Base-by-base conservation (phyloP, 2,113 vertebrate genomes). In the Phyllostomus discolor region DNA sequence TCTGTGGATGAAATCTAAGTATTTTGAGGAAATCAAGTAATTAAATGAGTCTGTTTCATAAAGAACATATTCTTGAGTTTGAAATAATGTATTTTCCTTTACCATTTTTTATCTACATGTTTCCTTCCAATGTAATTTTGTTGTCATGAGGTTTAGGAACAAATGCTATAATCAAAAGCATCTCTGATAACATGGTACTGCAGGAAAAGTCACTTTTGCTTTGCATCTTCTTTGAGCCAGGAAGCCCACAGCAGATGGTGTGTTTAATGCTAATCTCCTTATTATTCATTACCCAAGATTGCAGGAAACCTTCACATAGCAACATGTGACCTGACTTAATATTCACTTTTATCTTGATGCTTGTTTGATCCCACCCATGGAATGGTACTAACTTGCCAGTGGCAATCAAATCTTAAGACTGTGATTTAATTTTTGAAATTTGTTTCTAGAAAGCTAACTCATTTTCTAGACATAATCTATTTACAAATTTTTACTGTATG, bases 191-290 rank as follows among this genome's bases (percentile, higher is more conserved):
- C 52, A 86, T 89, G 46, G 8, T 52, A 88, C 83, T 76, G 91
- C 48, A 84, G 82, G 91, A 88, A 94, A 94, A 95, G 76, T 95
- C 89, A 82, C 59, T 76, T 97, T 96, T 91, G 62, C 66, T 87
- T 35, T 88, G 35, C 57, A 26, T 81, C 76, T 87, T 90, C 88
- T 86, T 67, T 52, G 83, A 94, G 64, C 90, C 10, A 67, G 73
- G 93, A 91, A 95, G 66, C 75, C 43, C 64, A 78, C 66, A 93
- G 38, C 86, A 97, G 96, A 95, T 97, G 88, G 93, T 62, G 28
- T 88, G 66, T 90, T 95, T 95, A 94, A 94, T 94, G 67, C 38
- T 92, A 87, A 91, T 96, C 50, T 93, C 66, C 66, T 95, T 95
- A 81, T 97, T 95, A 97, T 96, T 96, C 52, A 87, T 57, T 24